Percentiles rank a stretch among this genome's conserved stretches.
phyloP scores from a whole-genome alignment of 1,140 invertebrate genomes.

The Leptopilina clavipes region DNA sequence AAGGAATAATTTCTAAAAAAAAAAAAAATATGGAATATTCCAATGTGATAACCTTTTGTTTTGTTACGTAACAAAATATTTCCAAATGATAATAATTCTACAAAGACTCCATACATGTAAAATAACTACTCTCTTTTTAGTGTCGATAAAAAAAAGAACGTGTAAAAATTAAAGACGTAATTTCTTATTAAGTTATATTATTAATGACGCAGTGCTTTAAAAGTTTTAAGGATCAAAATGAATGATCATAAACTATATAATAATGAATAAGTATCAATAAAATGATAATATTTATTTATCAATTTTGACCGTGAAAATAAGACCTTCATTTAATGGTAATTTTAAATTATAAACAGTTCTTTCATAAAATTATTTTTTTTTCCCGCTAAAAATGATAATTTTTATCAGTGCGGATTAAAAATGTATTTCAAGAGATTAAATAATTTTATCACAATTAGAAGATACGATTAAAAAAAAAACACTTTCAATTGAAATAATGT shows the following conservation, averaged over 20 bases:
- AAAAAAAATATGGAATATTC: constrained; percentile 13
- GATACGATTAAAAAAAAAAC: not conserved
- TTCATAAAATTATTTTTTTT: not conserved
- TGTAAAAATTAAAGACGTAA: no score
- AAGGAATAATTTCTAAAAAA: not conserved
- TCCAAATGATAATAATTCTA: not conserved
- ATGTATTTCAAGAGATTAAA: not conserved
- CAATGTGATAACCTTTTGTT: constrained; percentile 36
- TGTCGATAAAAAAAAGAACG: not conserved
- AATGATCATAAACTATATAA: no score
- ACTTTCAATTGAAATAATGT: not conserved
- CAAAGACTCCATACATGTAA: not conserved
- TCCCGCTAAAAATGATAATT: not conserved
- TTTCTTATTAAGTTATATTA: no score
- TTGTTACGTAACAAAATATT: constrained; percentile 31
- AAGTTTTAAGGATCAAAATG: not conserved
- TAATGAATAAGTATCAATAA: not conserved
- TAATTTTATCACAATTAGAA: not conserved
- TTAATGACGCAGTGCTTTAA: not conserved
- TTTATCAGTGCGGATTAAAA: not conserved
- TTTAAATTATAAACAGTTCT: constrained; percentile 11
- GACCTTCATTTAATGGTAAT: not conserved
- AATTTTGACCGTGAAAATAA: constrained; percentile 18
- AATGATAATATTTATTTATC: not conserved
- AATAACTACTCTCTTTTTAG: not conserved